These are phyloP conservation scores for Nymphicus hollandicus DNA, from an alignment of 2,113 vertebrate species.

Conservation along the genomic window DNA sequence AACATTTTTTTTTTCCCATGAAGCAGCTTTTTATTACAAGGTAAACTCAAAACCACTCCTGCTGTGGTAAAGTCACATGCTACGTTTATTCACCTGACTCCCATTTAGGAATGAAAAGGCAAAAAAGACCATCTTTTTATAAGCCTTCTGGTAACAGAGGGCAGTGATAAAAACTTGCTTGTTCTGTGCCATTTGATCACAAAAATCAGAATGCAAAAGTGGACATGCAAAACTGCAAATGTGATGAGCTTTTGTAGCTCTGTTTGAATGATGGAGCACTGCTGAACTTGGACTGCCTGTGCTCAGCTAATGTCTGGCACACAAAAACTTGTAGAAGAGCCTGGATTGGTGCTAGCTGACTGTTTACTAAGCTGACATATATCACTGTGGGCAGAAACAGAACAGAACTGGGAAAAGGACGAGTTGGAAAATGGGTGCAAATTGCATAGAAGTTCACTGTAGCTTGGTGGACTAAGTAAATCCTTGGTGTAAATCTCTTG, in stretches of 20 bases:
- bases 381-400: neutral
- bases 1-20: neutral
- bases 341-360: neutral
- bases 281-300: neutral
- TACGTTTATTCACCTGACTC: neutral
- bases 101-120: neutral
- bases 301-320: neutral
- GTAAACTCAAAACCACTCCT: neutral
- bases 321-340: neutral
- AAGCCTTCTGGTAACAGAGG: constrained; percentile 10
- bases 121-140: neutral
- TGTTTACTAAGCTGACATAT: neutral
- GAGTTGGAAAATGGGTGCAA: neutral
- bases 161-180: constrained; percentile 26
- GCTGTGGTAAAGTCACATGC: neutral
- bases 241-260: neutral
- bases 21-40: neutral
- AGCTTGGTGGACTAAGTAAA: neutral
- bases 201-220: constrained; percentile 39
- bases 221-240: constrained; percentile 17
- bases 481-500: neutral
- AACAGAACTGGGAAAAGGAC: neutral
- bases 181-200: constrained; percentile 9
- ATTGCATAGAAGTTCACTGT: neutral
- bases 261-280: neutral